Base-by-base conservation (phyloP, 2,888 invertebrate genomes). In the Salticus scenicus region DNA sequence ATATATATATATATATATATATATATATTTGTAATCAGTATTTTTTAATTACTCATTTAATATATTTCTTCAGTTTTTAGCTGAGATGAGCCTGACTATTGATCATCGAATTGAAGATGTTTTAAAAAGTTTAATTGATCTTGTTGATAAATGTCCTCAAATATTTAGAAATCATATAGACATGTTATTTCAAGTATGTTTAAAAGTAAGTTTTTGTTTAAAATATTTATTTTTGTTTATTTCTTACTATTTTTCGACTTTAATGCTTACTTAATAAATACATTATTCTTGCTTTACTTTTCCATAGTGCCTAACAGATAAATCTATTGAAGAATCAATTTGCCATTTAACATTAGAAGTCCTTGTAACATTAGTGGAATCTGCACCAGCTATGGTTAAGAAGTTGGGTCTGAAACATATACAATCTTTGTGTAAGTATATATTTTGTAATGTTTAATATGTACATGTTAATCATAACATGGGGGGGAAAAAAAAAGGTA, bases 381-480 rank as follows among this genome's bases (percentile, higher is more conserved):
- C 96, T 37, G 97, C 98, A 7, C 96, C 99, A 0, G 97, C 98
- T 1, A 98, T 98, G 96, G 95, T 99, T 57, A 94, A 99, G 82
- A 99, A 98, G 92, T 94, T 95, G 88, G 96, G 96, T 17, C 94
- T 94, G 37, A 95, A 95, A 90, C 97, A 96, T 89, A 94, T 99
- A 88, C 94, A 94, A 28, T 89, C 90, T 47, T 90, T 93, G 66
- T 90, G 92, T 92, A 89, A 89, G 90, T 89, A 47, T n/a, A n/a
- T n/a, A n/a, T n/a, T n/a, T 20, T 51, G 2, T 14, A 2, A 8
- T n/a, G n/a, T n/a, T n/a, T n/a, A n/a, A n/a, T n/a, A n/a, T n/a
- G n/a, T n/a, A n/a, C n/a, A n/a, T n/a, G n/a, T n/a, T n/a, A n/a
- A n/a, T n/a, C n/a, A n/a, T n/a, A n/a, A n/a, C n/a, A n/a, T n/a